These are phyloP conservation scores for Caloenas nicobarica DNA, from an alignment of 2,113 vertebrate genomes.

Conservation along the genomic window DNA sequence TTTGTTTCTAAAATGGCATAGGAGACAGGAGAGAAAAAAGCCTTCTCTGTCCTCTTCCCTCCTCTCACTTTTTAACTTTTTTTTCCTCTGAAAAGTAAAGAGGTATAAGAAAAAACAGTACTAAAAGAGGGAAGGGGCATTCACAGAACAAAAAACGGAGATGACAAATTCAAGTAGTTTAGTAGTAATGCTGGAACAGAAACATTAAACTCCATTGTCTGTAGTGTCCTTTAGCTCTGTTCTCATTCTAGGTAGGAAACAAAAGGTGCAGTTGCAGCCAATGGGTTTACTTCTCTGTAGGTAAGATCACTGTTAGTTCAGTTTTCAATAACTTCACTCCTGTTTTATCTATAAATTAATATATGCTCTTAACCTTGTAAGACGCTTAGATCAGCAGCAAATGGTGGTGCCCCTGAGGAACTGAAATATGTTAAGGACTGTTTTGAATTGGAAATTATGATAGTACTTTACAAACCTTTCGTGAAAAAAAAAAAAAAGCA, in stretches of 20 bases:
- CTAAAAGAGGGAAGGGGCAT: not conserved
- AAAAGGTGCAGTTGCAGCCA: not conserved
- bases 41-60: not conserved
- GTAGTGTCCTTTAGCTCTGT: not conserved
- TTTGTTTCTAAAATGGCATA: not conserved
- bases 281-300: not conserved
- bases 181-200: not conserved
- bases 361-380: not conserved
- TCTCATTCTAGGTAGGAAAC: not conserved
- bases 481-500: not conserved
- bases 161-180: not conserved
- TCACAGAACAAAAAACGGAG: not conserved
- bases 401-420: not conserved
- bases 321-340: not conserved
- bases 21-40: not conserved
- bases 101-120: not conserved
- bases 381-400: not conserved
- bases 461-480: not conserved
- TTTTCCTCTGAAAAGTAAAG: not conserved
- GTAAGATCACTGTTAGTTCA: not conserved
- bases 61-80: not conserved
- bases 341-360: slow-evolving; percentile 5
- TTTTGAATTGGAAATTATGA: not conserved
- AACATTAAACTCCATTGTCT: not conserved
- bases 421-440: not conserved